Conservation (phyloP, 2,113 vertebrate genomes). For the Abramis brama region DNA sequence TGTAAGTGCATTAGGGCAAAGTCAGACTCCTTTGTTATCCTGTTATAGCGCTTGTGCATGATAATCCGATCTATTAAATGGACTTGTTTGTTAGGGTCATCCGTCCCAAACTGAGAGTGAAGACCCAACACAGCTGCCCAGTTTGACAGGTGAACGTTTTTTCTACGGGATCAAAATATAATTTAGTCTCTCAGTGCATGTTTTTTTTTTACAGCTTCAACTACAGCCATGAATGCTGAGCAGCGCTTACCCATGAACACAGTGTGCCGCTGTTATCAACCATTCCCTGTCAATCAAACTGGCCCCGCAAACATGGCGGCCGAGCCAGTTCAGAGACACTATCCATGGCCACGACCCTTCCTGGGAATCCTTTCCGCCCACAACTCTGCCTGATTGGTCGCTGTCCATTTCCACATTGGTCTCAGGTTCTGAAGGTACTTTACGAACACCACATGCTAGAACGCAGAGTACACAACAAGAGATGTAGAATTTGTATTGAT, state of each 20-base stretch:
- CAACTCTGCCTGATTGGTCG: constrained; percentile 67
- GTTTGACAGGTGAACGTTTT: constrained; percentile 73
- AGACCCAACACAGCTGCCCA: constrained; percentile 86
- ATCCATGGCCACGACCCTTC: constrained; percentile 91
- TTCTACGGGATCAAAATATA: constrained; percentile 72
- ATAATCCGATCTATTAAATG: constrained; percentile 78
- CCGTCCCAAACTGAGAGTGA: constrained; percentile 67
- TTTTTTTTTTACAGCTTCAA: not conserved
- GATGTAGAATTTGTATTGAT: not conserved
- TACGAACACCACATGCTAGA: constrained; percentile 83
- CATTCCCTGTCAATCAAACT: constrained; percentile 82
- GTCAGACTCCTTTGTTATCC: constrained; percentile 82
- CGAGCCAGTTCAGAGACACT: constrained; percentile 77
- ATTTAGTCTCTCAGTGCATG: not conserved
- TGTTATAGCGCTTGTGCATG: constrained; percentile 83
- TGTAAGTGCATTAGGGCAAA: constrained; percentile 88
- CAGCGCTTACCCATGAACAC: constrained; percentile 84
- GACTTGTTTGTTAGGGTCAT: constrained; percentile 65
- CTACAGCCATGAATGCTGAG: not conserved
- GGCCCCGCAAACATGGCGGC: constrained; percentile 78
- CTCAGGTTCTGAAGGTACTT: constrained; percentile 8
- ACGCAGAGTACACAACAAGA: not conserved
- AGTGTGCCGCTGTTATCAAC: constrained; percentile 93
- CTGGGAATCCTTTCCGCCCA: constrained; percentile 80
- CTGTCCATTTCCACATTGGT: constrained; percentile 14